Evolutionary conservation across 2,113 vertebrate species (phyloP), one percentile per base, ranked within the genome.

Genomic region (Peromyscus californicus): DNA sequence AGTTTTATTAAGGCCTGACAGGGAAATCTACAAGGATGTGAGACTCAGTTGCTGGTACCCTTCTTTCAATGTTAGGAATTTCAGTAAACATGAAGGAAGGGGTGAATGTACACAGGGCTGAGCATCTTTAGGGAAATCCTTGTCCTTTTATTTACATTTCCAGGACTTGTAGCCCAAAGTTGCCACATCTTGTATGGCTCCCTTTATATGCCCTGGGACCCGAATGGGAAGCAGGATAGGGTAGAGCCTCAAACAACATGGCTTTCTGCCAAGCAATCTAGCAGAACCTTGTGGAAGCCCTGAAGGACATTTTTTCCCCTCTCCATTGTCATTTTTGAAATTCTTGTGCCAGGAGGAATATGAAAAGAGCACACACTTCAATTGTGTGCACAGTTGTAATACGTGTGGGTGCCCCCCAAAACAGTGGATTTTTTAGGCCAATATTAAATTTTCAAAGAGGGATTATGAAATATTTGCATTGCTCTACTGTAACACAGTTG

Each of bases 391-490:
- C 24, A 42, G 31, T 96, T 83, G 67, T 86, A 45, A 89, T 89
- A 59, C 89, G 92, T 96, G 72, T 89, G 65, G 76, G 48, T 5
- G 51, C 93, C 48, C 48, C 83, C 67, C 89, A 42, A 94, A 45
- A 57, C 33, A 93, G 65, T 82, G 92, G 48, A 79, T 84, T 96
- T 97, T 96, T 72, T 95, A 89, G 63, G 48, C 59, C 48, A 85
- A 48, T 91, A 97, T 94, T 97, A 97, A 97, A 93, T 86, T 96
- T 96, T 92, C 85, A 96, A 65, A 82, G 90, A 95, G 72, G 85
- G 91, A 83, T 97, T 96, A 86, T 63, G 91, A 89, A 89, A n/a
- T 95, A 87, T 92, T 97, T 94, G 91, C 78, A 72, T 80, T 94
- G n/a, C 70, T 59, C 29, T 95, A 8, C 88, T 94, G 63, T 48